Conservation (phyloP, 2,888 invertebrate genomes). For the Drosophila macrospina region DNA sequence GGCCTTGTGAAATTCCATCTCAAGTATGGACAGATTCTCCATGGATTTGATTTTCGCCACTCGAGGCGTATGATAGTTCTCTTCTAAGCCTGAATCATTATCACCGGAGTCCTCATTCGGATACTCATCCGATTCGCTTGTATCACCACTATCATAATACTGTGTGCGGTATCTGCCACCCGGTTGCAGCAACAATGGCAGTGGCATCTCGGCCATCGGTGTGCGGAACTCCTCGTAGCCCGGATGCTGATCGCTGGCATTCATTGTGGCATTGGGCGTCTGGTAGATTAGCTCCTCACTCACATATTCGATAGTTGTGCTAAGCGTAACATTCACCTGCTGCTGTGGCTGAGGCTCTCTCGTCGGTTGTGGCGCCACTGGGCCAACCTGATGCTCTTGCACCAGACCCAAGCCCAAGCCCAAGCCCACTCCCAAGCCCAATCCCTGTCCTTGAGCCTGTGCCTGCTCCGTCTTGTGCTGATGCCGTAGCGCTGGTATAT, state of each 20-base stretch:
- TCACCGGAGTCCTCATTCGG: conserved; percentile 74
- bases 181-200: conserved; percentile 45
- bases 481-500: conserved; percentile 81
- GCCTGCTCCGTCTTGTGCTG: conserved; percentile 49
- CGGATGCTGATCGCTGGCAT: conserved; percentile 61
- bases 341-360: conserved; percentile 11
- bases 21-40: conserved; percentile 85
- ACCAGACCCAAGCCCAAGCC: conserved; percentile 38
- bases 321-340: conserved; percentile 43
- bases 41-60: conserved; percentile 85
- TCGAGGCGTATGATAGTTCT: conserved; percentile 84
- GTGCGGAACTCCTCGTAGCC: conserved; percentile 83
- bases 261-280: conserved; percentile 84
- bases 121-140: conserved; percentile 67
- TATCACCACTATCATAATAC: conserved; percentile 71
- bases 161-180: conserved; percentile 65
- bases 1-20: conserved; percentile 84
- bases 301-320: conserved; percentile 67
- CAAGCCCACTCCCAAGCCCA: conserved; percentile 22
- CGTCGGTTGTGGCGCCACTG: not conserved
- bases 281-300: conserved; percentile 80
- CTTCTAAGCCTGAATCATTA: conserved; percentile 84
- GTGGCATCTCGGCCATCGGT: conserved; percentile 82
- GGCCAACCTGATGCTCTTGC: conserved; percentile 30
- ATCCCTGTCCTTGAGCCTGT: conserved; percentile 18